Conservation (phyloP, 2,888 invertebrate genomes). For the Rotaria magnacalcarata region DNA sequence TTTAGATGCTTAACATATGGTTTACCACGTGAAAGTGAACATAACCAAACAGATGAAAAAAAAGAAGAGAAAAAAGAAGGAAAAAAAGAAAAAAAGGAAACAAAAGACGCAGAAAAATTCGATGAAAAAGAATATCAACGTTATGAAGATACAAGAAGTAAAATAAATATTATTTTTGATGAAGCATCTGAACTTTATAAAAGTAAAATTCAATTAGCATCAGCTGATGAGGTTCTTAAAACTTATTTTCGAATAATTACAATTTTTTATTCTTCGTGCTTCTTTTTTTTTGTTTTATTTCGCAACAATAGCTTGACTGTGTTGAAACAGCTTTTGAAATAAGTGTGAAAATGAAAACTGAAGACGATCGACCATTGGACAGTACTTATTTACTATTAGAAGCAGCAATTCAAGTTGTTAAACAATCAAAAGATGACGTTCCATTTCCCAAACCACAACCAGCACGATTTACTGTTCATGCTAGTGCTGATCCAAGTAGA, state of each 20-base stretch:
- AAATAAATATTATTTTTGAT: conserved; percentile 31
- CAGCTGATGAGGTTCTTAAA: not conserved
- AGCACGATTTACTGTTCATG: conserved; percentile 28
- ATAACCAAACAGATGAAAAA: not conserved
- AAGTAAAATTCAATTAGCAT: not conserved
- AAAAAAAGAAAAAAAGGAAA: not conserved
- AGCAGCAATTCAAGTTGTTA: not conserved
- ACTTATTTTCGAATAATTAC: too few relatives aligned
- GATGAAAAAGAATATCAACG: conserved; percentile 36
- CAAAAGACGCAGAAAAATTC: not conserved
- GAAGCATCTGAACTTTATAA: not conserved
- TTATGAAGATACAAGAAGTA: not conserved
- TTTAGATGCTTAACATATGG: conserved; percentile 29
- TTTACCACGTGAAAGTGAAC: not conserved
- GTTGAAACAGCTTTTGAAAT: conserved; percentile 3
- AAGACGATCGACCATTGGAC: not conserved
- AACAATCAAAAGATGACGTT: not conserved
- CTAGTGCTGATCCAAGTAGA: conserved; percentile 32
- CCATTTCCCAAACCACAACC: conserved; percentile 31
- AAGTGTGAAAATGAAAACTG: not conserved
- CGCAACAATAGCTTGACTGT: not conserved
- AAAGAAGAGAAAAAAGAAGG: conserved; percentile 13
- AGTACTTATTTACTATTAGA: not conserved
- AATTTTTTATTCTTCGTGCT: not conserved
- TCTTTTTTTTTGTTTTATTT: not conserved